Conservation (phyloP, 37 sponge, comb jelly and placozoan species). For the Agelas oroides region DNA sequence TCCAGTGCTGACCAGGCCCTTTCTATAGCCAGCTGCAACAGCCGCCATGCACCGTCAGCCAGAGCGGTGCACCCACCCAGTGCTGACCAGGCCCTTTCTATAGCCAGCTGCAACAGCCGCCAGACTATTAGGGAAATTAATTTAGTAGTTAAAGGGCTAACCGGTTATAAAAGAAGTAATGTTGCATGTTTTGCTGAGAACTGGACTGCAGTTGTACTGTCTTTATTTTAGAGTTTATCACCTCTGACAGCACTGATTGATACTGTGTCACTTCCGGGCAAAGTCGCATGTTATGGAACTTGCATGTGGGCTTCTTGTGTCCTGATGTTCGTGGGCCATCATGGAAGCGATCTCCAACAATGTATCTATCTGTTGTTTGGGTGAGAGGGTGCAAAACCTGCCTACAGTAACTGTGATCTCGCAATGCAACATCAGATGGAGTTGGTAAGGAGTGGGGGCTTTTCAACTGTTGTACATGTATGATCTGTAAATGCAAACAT, state of each 20-base stretch:
- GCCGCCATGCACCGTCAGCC: too few species aligned
- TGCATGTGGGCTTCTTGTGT: slow-evolving; percentile 5
- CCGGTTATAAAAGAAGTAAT: slow-evolving; percentile 17
- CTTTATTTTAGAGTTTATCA: slow-evolving; percentile 28
- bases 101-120: too few species aligned
- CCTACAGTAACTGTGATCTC: background rate
- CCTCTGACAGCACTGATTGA: slow-evolving; percentile 22
- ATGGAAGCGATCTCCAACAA: slow-evolving; percentile 20
- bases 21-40: too few species aligned
- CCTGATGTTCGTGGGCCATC: slow-evolving; percentile 14
- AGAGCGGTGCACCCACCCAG: too few species aligned
- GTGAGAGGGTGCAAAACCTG: slow-evolving; percentile 1
- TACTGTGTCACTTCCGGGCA: slow-evolving; percentile 11
- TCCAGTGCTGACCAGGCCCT: too few species aligned
- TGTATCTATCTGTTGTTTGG: slow-evolving; percentile 1
- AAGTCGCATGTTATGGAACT: slow-evolving; percentile 7
- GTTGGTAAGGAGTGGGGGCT: background rate
- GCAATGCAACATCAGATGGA: background rate
- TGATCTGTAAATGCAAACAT: background rate
- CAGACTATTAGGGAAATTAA: too few species aligned
- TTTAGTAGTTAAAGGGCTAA: too few species aligned
- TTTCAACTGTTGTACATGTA: slow-evolving; percentile 3
- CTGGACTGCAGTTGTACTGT: slow-evolving; percentile 11
- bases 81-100: too few species aligned
- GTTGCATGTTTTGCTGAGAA: slow-evolving; percentile 10